phyloP scores from a whole-genome alignment of 92 coral and sea anemone species.

The Epizoanthus illoricatus region DNA sequence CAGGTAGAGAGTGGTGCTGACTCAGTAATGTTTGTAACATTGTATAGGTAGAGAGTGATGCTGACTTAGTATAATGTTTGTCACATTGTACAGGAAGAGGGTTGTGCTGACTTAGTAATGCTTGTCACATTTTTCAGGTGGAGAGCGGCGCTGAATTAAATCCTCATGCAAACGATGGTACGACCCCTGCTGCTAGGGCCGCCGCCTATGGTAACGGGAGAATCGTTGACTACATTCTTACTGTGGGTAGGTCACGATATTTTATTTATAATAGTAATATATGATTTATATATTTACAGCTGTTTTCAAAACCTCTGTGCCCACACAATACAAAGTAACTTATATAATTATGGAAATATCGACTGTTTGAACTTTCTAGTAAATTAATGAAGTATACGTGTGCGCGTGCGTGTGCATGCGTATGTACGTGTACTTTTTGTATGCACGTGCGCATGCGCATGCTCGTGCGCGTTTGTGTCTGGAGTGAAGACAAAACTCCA shows the following conservation, averaged over 20 bases:
- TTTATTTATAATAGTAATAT: too few relatives aligned
- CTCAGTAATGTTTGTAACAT: background rate
- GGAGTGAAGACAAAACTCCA: too few relatives aligned
- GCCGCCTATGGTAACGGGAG: conserved; percentile 26
- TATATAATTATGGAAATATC: too few relatives aligned
- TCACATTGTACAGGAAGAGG: background rate
- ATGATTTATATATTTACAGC: too few relatives aligned
- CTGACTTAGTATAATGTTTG: background rate
- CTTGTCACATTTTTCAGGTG: background rate
- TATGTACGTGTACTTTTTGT: too few relatives aligned
- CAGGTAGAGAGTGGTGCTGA: conserved; percentile 13
- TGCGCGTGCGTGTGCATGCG: too few relatives aligned
- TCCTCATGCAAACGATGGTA: conserved; percentile 22
- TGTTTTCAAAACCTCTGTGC: too few relatives aligned
- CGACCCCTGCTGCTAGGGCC: conserved; percentile 33
- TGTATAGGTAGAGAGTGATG: background rate
- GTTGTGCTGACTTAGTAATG: background rate
- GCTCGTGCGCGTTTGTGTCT: too few relatives aligned
- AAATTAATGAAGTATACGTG: too few relatives aligned
- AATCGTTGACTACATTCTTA: conserved; percentile 28
- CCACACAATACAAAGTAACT: too few relatives aligned
- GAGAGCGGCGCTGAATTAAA: conserved; percentile 16
- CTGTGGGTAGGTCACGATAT: conserved; percentile 2
- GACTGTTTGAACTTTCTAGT: too few relatives aligned
- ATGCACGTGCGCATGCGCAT: too few relatives aligned